phyloP scores from a whole-genome alignment of 1,140 invertebrate species.

The Micrasema minimum region DNA sequence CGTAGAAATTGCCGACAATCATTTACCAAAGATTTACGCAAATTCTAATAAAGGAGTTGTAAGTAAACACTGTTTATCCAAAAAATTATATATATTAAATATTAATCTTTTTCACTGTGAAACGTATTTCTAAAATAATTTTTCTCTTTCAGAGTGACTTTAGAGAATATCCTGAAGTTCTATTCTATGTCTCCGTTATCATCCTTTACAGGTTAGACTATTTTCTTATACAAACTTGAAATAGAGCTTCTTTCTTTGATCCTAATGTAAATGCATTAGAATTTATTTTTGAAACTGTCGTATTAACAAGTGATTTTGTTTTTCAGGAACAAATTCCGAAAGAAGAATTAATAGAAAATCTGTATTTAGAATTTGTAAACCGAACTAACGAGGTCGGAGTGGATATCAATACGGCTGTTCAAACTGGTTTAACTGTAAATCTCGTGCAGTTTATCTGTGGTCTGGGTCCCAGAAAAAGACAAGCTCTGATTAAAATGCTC shows the following conservation, averaged over 20 bases:
- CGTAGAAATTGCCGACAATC: constrained; percentile 94
- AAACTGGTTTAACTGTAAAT: constrained; percentile 87
- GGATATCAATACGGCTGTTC: constrained; percentile 93
- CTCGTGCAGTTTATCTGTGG: constrained; percentile 99
- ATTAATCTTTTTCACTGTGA: too few relatives aligned
- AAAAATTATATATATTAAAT: too few relatives aligned
- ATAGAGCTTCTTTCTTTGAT: too few relatives aligned
- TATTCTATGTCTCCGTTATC: constrained; percentile 94
- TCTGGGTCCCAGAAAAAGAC: constrained; percentile 93
- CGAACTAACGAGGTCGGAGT: constrained; percentile 98
- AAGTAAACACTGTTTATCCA: too few relatives aligned
- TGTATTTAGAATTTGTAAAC: constrained; percentile 93
- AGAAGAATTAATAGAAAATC: constrained; percentile 86
- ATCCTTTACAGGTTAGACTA: constrained; percentile 76
- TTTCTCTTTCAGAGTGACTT: constrained; percentile 77
- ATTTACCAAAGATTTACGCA: constrained; percentile 89
- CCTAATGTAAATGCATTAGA: too few relatives aligned
- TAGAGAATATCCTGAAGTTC: constrained; percentile 87
- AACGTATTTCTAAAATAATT: too few relatives aligned
- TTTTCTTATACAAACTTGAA: too few relatives aligned
- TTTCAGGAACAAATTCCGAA: constrained; percentile 82
- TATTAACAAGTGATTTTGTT: too few relatives aligned
- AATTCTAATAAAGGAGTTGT: constrained; percentile 88
- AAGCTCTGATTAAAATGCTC: constrained; percentile 88
- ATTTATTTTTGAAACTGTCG: too few relatives aligned